Percentiles rank a stretch among this genome's conserved stretches.
Evolutionary conservation across 2,888 invertebrate species (phyloP).

Genomic region (Andrena haemorrhoa): DNA sequence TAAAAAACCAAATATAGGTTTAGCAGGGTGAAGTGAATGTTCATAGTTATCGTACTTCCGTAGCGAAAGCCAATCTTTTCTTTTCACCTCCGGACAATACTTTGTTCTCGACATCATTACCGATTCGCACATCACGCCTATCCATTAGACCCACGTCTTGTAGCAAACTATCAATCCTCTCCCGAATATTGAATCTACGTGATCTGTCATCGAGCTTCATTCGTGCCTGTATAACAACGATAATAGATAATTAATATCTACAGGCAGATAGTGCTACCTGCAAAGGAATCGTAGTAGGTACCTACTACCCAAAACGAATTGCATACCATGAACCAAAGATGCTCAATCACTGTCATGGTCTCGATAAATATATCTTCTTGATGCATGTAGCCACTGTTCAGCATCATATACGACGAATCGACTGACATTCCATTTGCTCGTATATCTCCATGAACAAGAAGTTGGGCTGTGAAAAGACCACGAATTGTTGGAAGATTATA

Average conservation of each 20-base stretch:
- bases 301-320: not conserved
- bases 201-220: slow-evolving; percentile 92
- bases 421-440: slow-evolving; percentile 91
- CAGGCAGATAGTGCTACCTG: not conserved
- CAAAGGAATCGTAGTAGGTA: too few species aligned
- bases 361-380: slow-evolving; percentile 96
- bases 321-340: slow-evolving; percentile 93
- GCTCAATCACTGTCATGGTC: slow-evolving; percentile 94
- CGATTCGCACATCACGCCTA: slow-evolving; percentile 92
- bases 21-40: not conserved
- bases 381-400: slow-evolving; percentile 95
- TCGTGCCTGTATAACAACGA: slow-evolving; percentile 87
- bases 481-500: not conserved
- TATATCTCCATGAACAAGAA: slow-evolving; percentile 92
- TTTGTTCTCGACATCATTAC: slow-evolving; percentile 88
- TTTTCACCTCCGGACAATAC: slow-evolving; percentile 97
- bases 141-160: slow-evolving; percentile 90
- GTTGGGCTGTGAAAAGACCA: slow-evolving; percentile 83
- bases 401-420: slow-evolving; percentile 90
- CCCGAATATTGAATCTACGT: slow-evolving; percentile 87
- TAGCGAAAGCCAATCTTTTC: slow-evolving; percentile 96
- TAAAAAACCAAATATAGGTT: not conserved
- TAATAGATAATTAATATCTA: not conserved
- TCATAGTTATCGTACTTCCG: slow-evolving; percentile 88
- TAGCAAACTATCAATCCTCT: slow-evolving; percentile 90